Evolutionary conservation across 2,888 invertebrate species (phyloP).

Genomic region (Archips crataeganus): DNA sequence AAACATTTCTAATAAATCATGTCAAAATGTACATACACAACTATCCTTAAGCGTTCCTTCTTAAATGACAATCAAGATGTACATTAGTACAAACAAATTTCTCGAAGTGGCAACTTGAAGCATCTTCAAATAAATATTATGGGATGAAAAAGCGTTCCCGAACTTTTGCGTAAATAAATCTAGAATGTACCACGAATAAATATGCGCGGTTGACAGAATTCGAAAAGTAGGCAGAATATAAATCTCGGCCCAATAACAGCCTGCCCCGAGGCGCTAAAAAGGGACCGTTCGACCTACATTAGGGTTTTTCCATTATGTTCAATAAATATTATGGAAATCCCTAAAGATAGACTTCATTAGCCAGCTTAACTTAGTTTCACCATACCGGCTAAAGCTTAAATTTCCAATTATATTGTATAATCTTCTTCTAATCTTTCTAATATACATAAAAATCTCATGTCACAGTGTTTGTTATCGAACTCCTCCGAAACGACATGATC

Average conservation of each 20-base stretch:
- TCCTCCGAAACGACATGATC: no score
- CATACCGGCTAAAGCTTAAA: neutral
- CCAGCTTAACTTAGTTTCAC: neutral
- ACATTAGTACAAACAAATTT: conserved; percentile 1
- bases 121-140: conserved; percentile 5
- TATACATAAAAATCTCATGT: no score
- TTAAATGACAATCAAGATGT: neutral
- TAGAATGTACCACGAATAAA: conserved; percentile 21
- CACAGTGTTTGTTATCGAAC: no score
- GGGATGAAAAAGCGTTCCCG: conserved; percentile 4
- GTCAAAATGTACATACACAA: neutral
- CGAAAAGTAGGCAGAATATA: conserved; percentile 31
- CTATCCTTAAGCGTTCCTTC: neutral
- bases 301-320: conserved; percentile 21
- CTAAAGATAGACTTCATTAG: conserved; percentile 7
- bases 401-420: no score
- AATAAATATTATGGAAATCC: conserved; percentile 9
- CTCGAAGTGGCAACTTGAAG: conserved; percentile 12
- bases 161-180: conserved; percentile 9
- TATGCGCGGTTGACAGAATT: conserved; percentile 23
- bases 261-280: conserved; percentile 27
- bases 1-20: neutral
- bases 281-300: conserved; percentile 22
- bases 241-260: conserved; percentile 27
- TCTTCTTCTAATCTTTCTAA: no score